Evolutionary conservation across 2,888 invertebrate species (phyloP), one percentile per base, ranked within the genome.

Genomic region (Ametastegia equiseti): DNA sequence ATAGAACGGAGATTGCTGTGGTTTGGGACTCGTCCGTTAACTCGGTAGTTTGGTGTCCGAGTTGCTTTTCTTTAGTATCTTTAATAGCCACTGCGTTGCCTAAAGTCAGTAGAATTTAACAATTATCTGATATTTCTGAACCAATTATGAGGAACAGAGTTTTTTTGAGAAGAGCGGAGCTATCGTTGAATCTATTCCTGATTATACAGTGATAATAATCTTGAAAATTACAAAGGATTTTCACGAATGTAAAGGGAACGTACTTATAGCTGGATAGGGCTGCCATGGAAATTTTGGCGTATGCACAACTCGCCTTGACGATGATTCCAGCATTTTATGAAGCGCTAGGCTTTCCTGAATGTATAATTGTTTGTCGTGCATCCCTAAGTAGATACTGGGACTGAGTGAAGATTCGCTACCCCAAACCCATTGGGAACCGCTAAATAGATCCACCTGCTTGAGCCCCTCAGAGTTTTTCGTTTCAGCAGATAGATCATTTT

Each of bases 381-480:
- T 96, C 79, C 97, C 97, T 77, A 98, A 92, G 91, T 97, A 98
- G n/a, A 98, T 93, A 0, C 96, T 94, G 0, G 97, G 97, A 80
- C 92, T 90, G 33, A 92, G 87, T 4, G 91, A 85, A 33, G 93
- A 92, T 9, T 91, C 89, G 39, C 92, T 83, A 33, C 92, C 90
- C 91, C 92, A 92, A 2, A 91, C 84, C 92, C 92, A 93, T 84
- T 93, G 92, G 13, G 94, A 93, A 7, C 94, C 94, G 89, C 95
- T 94, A 85, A 98, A 95, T 82, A 97, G 93, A 92, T 97, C 96
- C 36, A 98, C 93, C 83, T 93, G 92, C 85, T 95, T 93, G 63
- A 98, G 89, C 9, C 79, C 80, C 6, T 65, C 80, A 15, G 73
- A 42, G 30, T 27, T 69, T 73, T 80, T 83, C 9, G 78, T 27